These are phyloP conservation scores for Engraulis encrasicolus DNA, from an alignment of 2,113 vertebrate species.

Conservation along the genomic window DNA sequence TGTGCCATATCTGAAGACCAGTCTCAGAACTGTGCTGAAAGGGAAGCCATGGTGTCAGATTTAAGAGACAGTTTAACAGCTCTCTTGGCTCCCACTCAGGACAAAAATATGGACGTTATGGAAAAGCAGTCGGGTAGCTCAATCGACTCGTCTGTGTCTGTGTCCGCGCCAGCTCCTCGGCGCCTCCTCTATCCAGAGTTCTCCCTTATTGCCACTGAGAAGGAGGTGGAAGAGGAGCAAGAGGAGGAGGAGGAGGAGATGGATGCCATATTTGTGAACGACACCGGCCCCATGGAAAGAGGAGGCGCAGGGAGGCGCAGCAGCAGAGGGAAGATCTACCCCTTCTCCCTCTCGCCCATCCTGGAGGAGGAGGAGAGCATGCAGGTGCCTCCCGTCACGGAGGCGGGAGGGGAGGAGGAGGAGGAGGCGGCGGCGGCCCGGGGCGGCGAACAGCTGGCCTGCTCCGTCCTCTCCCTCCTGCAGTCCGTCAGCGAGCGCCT, in stretches of 20 bases:
- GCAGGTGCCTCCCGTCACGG: constrained; percentile 44
- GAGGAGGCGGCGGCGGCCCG: no score
- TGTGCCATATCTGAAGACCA: constrained; percentile 31
- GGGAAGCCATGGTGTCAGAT: neutral
- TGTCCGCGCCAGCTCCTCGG: constrained; percentile 25
- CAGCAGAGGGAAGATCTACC: constrained; percentile 50
- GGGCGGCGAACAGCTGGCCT: constrained; percentile 52
- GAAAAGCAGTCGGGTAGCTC: constrained; percentile 18
- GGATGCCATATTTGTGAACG: constrained; percentile 57
- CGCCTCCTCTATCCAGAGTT: constrained; percentile 34
- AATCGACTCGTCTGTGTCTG: neutral
- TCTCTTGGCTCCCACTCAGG: neutral
- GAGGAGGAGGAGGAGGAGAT: constrained; percentile 61
- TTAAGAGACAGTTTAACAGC: neutral
- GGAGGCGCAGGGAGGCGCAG: no score
- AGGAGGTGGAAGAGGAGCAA: no score
- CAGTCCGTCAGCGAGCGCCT: constrained; percentile 62
- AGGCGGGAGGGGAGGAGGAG: constrained; percentile 56
- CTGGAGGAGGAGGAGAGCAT: constrained; percentile 56
- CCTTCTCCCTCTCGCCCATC: constrained; percentile 64
- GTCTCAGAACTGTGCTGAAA: constrained; percentile 12
- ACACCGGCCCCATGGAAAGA: constrained; percentile 47
- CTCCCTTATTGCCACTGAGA: constrained; percentile 52
- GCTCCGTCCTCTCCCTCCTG: constrained; percentile 58
- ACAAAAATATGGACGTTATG: constrained; percentile 27